Evolutionary conservation across 2,888 invertebrate genomes (phyloP).

Genomic region (Seira sanloemensis): DNA sequence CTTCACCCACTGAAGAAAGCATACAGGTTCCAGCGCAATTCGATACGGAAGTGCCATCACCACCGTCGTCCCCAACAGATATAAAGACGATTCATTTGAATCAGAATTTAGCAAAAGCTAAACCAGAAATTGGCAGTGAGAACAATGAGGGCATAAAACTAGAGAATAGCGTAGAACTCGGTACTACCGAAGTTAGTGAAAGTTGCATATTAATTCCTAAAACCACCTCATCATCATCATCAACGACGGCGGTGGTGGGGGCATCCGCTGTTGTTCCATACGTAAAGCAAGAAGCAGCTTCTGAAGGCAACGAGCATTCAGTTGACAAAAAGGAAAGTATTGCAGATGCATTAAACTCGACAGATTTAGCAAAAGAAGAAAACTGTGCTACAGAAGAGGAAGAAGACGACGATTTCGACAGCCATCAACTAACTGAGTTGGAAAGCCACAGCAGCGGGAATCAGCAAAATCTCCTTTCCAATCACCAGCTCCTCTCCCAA

Average conservation of each 20-base stretch:
- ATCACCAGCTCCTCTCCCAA: constrained; percentile 34
- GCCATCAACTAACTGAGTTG: constrained; percentile 48
- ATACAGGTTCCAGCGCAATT: constrained; percentile 7
- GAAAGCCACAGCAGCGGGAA: constrained; percentile 28
- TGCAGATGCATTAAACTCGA: background rate
- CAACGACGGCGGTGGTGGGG: constrained; percentile 60
- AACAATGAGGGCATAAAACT: background rate
- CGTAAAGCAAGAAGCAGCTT: constrained; percentile 33
- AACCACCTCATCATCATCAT: constrained; percentile 29
- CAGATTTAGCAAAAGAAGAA: background rate
- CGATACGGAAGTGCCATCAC: constrained; percentile 39
- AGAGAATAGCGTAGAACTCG: constrained; percentile 24
- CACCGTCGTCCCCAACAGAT: constrained; percentile 61
- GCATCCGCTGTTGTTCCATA: constrained; percentile 4
- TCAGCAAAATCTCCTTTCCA: constrained; percentile 20
- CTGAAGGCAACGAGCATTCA: background rate
- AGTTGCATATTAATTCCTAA: constrained; percentile 46
- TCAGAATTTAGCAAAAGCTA: background rate
- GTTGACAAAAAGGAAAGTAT: background rate
- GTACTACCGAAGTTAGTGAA: constrained; percentile 34
- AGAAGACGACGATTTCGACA: constrained; percentile 44
- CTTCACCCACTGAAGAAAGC: background rate
- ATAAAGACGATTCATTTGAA: background rate
- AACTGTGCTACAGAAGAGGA: constrained; percentile 28
- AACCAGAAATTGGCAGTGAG: background rate